Conservation (phyloP, 2,888 invertebrate species). For the Meta bourneti region DNA sequence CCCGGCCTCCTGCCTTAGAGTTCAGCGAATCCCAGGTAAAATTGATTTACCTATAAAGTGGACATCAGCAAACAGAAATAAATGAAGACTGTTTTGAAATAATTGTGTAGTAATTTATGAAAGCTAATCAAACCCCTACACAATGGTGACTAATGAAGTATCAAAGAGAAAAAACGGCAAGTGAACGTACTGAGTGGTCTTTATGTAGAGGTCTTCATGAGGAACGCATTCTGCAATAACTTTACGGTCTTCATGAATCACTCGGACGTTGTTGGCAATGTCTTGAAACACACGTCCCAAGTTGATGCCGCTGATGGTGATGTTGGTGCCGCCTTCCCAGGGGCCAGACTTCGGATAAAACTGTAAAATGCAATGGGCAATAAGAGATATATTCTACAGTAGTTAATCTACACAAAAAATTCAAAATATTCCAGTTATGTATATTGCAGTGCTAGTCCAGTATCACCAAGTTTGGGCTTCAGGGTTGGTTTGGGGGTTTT, state of each 20-base stretch:
- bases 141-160: too few species aligned
- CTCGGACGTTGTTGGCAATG: conserved; percentile 90
- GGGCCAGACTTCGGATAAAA: conserved; percentile 91
- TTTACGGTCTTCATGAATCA: conserved; percentile 94
- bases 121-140: too few species aligned
- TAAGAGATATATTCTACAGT: not conserved
- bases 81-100: too few species aligned
- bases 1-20: too few species aligned
- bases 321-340: conserved; percentile 96
- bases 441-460: too few species aligned
- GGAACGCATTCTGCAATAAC: conserved; percentile 96
- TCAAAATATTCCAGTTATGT: too few species aligned
- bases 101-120: too few species aligned
- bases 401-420: not conserved
- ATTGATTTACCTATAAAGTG: too few species aligned
- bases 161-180: not conserved
- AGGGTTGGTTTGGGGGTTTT: too few species aligned
- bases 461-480: too few species aligned
- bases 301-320: conserved; percentile 96
- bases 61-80: too few species aligned
- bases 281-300: conserved; percentile 95
- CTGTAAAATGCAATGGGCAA: conserved; percentile 79
- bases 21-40: too few species aligned
- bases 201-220: conserved; percentile 91
- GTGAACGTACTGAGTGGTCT: conserved; percentile 83